Base-by-base conservation (phyloP, 2,888 invertebrate species). In the Scaptomyza flava region DNA sequence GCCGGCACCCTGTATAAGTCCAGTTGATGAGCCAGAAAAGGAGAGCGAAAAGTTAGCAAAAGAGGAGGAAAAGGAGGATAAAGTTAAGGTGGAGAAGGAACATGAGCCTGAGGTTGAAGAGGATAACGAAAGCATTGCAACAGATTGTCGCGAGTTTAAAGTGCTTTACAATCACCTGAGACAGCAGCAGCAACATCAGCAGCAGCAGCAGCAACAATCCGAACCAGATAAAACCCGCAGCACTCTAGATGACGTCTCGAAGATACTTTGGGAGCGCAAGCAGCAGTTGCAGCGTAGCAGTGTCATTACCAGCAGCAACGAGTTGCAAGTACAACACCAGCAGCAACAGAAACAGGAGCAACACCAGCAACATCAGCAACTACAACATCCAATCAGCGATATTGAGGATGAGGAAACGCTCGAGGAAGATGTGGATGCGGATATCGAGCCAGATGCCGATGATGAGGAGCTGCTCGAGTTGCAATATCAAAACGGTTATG, bases 401-500 rank as follows among this genome's bases (percentile, higher is more conserved):
- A 71, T 85, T 27, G 87, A 87, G 52, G 83, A 84, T 34, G 87
- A 84, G 64, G 86, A 85, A 30, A 79, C 79, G 23, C 59, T 80
- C 7, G 85, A 84, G 47, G 76, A 76, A 51, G 75, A 78, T 36
- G 78, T 72, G 11, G 81, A 82, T 70, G 87, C 84, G 58, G 90
- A 89, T 27, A 88, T 81, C 46, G 85, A 91, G 53, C 91, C 81
- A 30, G 70, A 77, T 52, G 71, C 74, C 11, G 87, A 84, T 48
- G 88, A 86, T 34, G 88, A 87, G 42, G 81, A 81, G 36, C 52
- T 81, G 34, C 45, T 81, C 27, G 82, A 89, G 54, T 38, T 74
- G 68, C 86, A 88, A 42, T 88, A 89, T 65, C 89, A 92, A 51
- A 89, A 92, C 53, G 92, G 93, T 63, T 94, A 94, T 77, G 95